These are phyloP conservation scores for Sakesphorus luctuosus DNA, from an alignment of 2,113 vertebrate species.

Conservation along the genomic window DNA sequence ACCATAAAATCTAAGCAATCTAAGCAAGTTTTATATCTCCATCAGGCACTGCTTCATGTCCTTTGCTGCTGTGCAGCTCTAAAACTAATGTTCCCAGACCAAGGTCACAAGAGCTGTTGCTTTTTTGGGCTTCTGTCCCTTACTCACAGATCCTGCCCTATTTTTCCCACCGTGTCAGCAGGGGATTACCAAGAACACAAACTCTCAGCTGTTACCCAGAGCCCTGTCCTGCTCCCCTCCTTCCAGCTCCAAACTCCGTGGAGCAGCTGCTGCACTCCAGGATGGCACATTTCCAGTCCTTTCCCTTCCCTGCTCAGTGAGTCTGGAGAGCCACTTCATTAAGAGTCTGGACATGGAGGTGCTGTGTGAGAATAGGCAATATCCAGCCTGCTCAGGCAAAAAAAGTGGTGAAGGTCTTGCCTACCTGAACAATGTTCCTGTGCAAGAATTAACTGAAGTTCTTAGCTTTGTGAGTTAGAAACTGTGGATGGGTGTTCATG, in stretches of 20 bases:
- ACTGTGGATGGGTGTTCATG: not conserved
- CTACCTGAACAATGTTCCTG: not conserved
- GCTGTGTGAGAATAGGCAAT: constrained; percentile 9
- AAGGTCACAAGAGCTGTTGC: not conserved
- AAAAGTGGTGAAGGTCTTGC: not conserved
- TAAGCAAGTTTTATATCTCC: not conserved
- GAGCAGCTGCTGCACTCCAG: not conserved
- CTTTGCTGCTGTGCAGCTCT: not conserved
- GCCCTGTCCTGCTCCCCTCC: not conserved
- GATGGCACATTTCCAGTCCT: not conserved
- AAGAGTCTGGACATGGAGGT: not conserved
- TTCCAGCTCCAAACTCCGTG: not conserved
- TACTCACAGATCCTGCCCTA: not conserved
- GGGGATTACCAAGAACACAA: not conserved
- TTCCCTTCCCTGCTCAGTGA: not conserved
- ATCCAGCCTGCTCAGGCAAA: not conserved
- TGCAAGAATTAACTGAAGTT: not conserved
- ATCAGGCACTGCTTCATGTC: not conserved
- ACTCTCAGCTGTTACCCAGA: not conserved
- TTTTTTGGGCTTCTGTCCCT: not conserved
- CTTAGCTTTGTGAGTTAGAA: not conserved
- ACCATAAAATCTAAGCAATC: not conserved
- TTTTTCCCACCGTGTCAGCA: not conserved
- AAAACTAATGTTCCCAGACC: not conserved
- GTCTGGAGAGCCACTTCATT: not conserved